phyloP scores from a whole-genome alignment of 2,113 vertebrate species.

The Rhodinocichla rosea region DNA sequence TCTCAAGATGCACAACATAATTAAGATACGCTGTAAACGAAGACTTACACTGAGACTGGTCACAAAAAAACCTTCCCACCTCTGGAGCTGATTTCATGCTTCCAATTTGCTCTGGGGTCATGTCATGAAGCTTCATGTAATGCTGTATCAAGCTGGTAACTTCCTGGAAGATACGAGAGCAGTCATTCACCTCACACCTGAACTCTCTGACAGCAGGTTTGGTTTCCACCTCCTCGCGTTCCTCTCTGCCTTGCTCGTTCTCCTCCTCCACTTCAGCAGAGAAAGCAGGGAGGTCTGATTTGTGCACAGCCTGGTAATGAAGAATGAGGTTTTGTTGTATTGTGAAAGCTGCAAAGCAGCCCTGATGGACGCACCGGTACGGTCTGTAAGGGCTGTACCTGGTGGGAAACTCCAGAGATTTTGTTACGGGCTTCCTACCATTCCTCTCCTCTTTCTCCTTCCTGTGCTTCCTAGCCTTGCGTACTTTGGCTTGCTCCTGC shows the following conservation, averaged over 20 bases:
- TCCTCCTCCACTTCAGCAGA: conserved; percentile 84
- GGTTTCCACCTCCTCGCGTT: conserved; percentile 63
- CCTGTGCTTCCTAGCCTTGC: conserved; percentile 64
- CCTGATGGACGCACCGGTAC: conserved; percentile 92
- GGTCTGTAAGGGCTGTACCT: conserved; percentile 85
- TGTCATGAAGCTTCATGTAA: conserved; percentile 90
- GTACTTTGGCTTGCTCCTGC: conserved; percentile 63
- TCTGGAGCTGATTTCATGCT: conserved; percentile 76
- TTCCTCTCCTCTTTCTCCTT: conserved; percentile 82
- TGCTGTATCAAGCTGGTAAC: conserved; percentile 89
- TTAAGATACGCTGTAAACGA: conserved; percentile 83
- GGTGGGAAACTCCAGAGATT: conserved; percentile 70
- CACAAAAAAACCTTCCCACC: conserved; percentile 85
- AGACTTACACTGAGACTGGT: conserved; percentile 83
- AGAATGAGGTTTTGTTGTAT: conserved; percentile 97
- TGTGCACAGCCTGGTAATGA: conserved; percentile 94
- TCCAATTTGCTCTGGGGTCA: conserved; percentile 83
- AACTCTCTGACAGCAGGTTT: conserved; percentile 79
- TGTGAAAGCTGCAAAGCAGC: conserved; percentile 91
- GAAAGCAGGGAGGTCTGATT: conserved; percentile 85
- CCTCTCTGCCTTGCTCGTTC: conserved; percentile 63
- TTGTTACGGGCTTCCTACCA: conserved; percentile 69
- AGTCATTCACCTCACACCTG: conserved; percentile 91
- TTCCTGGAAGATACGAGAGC: conserved; percentile 91
- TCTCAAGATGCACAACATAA: conserved; percentile 86